Evolutionary conservation across 2,888 invertebrate genomes (phyloP).

Genomic region (Caenorhabditis angaria): DNA sequence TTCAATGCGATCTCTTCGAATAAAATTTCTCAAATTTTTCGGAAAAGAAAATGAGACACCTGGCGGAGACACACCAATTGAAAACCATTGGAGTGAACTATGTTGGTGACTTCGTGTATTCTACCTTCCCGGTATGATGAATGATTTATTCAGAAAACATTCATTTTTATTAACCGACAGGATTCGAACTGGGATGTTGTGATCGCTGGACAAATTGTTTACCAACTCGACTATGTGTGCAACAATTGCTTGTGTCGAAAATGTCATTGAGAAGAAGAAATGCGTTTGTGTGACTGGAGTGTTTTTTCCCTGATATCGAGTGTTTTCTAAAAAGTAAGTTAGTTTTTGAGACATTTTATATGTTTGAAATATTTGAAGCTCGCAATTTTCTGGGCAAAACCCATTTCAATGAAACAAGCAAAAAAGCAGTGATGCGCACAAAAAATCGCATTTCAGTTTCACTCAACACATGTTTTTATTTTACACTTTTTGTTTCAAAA

Average conservation of each 20-base stretch:
- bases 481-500: not conserved
- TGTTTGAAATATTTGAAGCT: not conserved
- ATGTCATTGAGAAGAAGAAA: not conserved
- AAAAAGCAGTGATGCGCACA: not conserved
- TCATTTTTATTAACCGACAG: slow-evolving; percentile 9
- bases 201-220: not conserved
- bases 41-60: slow-evolving; percentile 35
- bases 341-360: no score
- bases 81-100: slow-evolving; percentile 35
- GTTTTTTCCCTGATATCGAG: no score
- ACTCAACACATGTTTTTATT: not conserved
- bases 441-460: slow-evolving; percentile 4
- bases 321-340: no score
- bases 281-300: no score
- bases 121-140: slow-evolving; percentile 27
- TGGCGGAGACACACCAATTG: slow-evolving; percentile 47
- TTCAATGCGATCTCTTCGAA: no score
- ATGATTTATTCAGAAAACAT: not conserved
- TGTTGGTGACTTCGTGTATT: slow-evolving; percentile 38
- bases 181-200: slow-evolving; percentile 17
- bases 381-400: not conserved
- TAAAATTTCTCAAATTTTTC: not conserved
- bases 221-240: slow-evolving; percentile 19
- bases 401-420: no score
- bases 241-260: not conserved